Percentiles rank a stretch among this genome's conserved stretches.
Conservation (phyloP, 2,113 vertebrate species). For the Charina bottae region DNA sequence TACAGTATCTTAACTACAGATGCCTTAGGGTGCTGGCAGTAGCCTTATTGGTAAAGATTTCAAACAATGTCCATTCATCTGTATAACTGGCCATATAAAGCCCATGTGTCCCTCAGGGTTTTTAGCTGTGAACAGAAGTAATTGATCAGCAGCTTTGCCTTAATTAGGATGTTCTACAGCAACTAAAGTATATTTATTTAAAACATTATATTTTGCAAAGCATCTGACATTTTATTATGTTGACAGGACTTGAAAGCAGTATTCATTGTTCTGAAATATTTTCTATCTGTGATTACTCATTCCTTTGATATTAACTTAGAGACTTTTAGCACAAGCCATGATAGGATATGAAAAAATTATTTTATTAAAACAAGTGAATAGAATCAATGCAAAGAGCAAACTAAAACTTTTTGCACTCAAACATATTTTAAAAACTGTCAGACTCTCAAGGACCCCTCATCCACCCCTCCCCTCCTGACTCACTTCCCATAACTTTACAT, state of each 20-base stretch:
- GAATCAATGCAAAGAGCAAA: too few species aligned
- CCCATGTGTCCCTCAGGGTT: background rate
- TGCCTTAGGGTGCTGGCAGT: conserved; percentile 23
- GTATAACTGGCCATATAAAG: conserved; percentile 18
- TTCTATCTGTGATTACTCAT: too few species aligned
- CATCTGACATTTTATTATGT: conserved; percentile 23
- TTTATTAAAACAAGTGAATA: too few species aligned
- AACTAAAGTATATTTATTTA: conserved; percentile 37
- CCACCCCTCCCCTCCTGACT: too few species aligned
- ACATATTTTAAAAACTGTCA: too few species aligned
- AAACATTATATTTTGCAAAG: conserved; percentile 34
- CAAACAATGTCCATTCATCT: conserved; percentile 5
- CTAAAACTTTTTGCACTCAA: too few species aligned
- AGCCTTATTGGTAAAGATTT: conserved; percentile 10
- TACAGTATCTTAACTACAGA: background rate
- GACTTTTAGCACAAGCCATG: too few species aligned
- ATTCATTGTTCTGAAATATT: conserved; percentile 9
- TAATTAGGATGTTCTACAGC: conserved; percentile 40
- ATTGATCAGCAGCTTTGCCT: background rate
- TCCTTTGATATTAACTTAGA: too few species aligned
- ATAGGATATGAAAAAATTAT: too few species aligned
- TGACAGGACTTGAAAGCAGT: background rate
- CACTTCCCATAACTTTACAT: too few species aligned
- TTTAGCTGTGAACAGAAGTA: conserved; percentile 44
- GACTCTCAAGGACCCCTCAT: too few species aligned